Conservation (phyloP, 2,113 vertebrate genomes). For the Cyprinodon tularosa region DNA sequence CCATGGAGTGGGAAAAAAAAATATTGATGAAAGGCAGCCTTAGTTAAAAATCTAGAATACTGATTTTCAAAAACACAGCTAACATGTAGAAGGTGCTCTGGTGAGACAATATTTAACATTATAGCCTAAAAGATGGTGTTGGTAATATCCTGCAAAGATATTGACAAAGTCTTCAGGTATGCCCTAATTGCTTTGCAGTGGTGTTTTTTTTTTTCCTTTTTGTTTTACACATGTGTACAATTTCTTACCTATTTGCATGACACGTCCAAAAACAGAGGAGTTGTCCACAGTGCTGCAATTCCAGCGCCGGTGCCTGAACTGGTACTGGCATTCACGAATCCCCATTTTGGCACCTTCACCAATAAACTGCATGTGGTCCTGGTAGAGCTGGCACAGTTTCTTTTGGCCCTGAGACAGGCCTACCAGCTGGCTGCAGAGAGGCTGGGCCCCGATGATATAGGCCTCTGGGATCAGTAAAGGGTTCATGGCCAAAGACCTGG, state of each 20-base stretch:
- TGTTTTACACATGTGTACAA: neutral
- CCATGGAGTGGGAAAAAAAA: neutral
- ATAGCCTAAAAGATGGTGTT: neutral
- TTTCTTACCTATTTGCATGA: conserved; percentile 93
- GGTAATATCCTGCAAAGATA: neutral
- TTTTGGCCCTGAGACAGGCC: conserved; percentile 95
- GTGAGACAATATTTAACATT: neutral
- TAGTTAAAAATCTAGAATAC: neutral
- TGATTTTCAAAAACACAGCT: neutral
- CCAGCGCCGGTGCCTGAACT: conserved; percentile 96
- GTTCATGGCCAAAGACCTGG: conserved; percentile 95
- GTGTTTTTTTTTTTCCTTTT: neutral
- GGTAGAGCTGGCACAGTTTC: conserved; percentile 97
- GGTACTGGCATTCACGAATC: conserved; percentile 96
- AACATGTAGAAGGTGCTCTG: neutral
- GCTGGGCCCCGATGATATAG: conserved; percentile 99
- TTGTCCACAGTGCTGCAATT: conserved; percentile 99
- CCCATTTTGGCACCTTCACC: conserved; percentile 95
- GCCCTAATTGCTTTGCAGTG: too few species aligned
- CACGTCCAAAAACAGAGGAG: conserved; percentile 91
- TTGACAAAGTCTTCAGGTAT: neutral
- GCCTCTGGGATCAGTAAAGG: conserved; percentile 95
- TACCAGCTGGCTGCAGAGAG: conserved; percentile 95
- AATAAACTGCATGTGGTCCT: conserved; percentile 98
- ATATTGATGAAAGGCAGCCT: neutral